Evolutionary conservation across 1,140 invertebrate genomes (phyloP).

Genomic region (Bombus balteatus): DNA sequence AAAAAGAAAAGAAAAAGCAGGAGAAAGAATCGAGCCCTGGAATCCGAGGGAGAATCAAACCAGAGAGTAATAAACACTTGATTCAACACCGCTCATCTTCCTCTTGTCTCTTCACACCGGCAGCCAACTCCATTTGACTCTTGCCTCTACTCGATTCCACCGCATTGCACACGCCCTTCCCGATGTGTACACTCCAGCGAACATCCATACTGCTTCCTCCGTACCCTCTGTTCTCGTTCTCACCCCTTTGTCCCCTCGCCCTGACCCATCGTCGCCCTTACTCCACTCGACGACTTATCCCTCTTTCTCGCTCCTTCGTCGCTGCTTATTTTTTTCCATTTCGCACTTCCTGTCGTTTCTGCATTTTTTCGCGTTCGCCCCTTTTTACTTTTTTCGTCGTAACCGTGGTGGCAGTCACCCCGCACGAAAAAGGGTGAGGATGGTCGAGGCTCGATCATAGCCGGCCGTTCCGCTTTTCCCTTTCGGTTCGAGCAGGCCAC

Average conservation of each 20-base stretch:
- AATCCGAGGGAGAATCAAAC: conserved; percentile 16
- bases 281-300: background rate
- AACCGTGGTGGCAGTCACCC: background rate
- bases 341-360: background rate
- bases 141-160: conserved; percentile 67
- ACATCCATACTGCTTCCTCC: conserved; percentile 38
- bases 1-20: no score
- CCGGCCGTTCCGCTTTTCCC: background rate
- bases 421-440: background rate
- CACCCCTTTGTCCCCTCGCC: conserved; percentile 11
- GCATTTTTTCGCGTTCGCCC: background rate
- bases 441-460: background rate
- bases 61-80: conserved; percentile 53
- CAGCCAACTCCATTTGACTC: conserved; percentile 65
- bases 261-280: background rate
- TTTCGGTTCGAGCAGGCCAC: conserved; percentile 38
- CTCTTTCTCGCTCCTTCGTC: background rate
- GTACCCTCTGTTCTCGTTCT: background rate
- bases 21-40: background rate
- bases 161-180: conserved; percentile 66
- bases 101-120: conserved; percentile 45
- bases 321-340: conserved; percentile 12
- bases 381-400: background rate
- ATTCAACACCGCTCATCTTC: conserved; percentile 55
- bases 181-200: conserved; percentile 61